A percentile compares a stretch with the other conserved stretches of the same genome.
phyloP scores from a whole-genome alignment of 2,113 vertebrate genomes.

The Dicrurus megarhynchus region DNA sequence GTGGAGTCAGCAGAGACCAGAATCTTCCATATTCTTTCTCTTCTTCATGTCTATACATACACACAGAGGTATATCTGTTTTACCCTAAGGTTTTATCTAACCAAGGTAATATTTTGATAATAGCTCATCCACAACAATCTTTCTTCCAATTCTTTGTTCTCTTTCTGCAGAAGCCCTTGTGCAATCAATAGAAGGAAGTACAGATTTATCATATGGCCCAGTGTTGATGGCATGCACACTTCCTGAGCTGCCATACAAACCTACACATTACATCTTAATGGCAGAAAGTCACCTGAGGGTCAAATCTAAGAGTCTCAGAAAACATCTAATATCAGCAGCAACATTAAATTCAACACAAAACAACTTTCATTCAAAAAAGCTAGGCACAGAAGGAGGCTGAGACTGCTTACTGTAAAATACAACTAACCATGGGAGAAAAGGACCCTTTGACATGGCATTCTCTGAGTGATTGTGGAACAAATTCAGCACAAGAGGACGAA shows the following conservation, averaged over 20 bases:
- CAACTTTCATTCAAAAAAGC: not conserved
- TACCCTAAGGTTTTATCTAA: not conserved
- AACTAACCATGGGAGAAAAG: not conserved
- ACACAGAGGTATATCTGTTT: not conserved
- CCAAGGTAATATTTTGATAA: not conserved
- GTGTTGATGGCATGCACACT: not conserved
- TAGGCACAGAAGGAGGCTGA: not conserved
- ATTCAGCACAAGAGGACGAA: not conserved
- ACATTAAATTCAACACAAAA: not conserved
- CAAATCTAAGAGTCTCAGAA: not conserved
- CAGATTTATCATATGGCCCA: not conserved
- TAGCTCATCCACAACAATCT: not conserved
- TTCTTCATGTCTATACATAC: not conserved
- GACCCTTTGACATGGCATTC: not conserved
- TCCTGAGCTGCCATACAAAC: not conserved
- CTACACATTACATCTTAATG: not conserved
- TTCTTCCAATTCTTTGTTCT: not conserved
- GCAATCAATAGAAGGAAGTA: not conserved
- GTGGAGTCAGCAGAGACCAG: not conserved
- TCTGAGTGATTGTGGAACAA: not conserved
- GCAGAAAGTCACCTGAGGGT: not conserved
- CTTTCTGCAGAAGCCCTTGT: not conserved
- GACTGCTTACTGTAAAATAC: not conserved
- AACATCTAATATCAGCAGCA: not conserved
- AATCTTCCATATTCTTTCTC: not conserved